These are phyloP conservation scores for Papilio polyxenes DNA, from an alignment of 1,140 invertebrate species.

Conservation along the genomic window DNA sequence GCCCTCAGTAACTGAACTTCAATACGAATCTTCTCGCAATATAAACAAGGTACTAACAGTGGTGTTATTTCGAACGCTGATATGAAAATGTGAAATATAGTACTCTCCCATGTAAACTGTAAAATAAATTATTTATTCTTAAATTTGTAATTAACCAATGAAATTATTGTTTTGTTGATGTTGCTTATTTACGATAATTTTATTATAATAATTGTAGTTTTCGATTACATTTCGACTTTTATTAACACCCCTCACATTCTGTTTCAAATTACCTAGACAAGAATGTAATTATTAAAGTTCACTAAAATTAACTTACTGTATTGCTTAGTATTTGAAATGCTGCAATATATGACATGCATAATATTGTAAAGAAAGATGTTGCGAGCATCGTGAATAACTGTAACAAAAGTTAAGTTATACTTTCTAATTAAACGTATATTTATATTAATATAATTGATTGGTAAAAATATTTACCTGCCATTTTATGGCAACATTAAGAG, in stretches of 20 bases:
- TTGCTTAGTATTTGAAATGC: neutral
- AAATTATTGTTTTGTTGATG: neutral
- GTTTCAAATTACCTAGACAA: too few relatives aligned
- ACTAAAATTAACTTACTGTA: neutral
- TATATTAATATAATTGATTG: neutral
- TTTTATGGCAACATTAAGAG: too few relatives aligned
- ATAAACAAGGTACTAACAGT: neutral
- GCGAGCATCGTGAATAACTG: neutral
- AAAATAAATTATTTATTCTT: neutral
- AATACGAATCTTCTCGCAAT: neutral
- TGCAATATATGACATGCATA: neutral
- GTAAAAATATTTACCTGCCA: slow-evolving; percentile 3
- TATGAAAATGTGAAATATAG: neutral
- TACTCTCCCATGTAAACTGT: neutral
- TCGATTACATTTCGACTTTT: too few relatives aligned
- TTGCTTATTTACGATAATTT: neutral
- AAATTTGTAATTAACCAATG: neutral
- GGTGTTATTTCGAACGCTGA: neutral
- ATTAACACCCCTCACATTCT: too few relatives aligned
- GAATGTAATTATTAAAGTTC: neutral
- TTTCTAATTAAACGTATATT: neutral
- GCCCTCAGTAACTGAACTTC: neutral
- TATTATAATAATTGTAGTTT: neutral
- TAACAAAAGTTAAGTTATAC: neutral
- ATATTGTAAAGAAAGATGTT: neutral